phyloP scores from a whole-genome alignment of 2,888 invertebrate genomes.

The Bursaphelenchus okinawaensis region DNA sequence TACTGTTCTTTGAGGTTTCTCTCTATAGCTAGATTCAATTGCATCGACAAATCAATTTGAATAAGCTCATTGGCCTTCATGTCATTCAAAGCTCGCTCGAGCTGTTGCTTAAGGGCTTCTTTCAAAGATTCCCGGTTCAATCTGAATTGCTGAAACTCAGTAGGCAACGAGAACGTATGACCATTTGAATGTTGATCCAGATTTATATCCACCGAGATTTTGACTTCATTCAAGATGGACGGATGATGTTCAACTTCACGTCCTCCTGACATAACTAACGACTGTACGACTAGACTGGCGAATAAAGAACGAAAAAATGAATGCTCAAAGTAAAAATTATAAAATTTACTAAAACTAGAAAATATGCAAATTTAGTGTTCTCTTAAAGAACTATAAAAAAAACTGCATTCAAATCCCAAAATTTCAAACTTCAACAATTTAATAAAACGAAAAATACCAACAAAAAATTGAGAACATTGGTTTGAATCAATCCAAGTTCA shows the following conservation, averaged over 20 bases:
- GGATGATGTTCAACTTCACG: too few relatives aligned
- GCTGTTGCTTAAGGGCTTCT: neutral
- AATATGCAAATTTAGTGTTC: too few relatives aligned
- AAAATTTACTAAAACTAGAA: too few relatives aligned
- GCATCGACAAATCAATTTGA: neutral
- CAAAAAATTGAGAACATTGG: conserved; percentile 4
- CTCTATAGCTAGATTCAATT: neutral
- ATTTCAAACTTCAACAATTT: conserved; percentile 17
- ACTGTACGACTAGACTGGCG: too few relatives aligned
- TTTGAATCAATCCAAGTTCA: neutral
- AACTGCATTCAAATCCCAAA: too few relatives aligned
- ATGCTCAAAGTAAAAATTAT: too few relatives aligned
- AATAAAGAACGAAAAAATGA: too few relatives aligned
- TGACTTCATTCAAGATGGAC: neutral
- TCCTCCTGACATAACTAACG: too few relatives aligned
- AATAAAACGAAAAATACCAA: conserved; percentile 6
- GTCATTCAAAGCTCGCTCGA: neutral
- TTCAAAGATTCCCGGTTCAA: neutral
- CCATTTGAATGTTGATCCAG: neutral
- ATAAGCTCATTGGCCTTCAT: neutral
- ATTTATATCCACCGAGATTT: neutral
- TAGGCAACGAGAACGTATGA: neutral
- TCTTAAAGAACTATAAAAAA: too few relatives aligned
- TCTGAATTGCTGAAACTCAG: neutral
- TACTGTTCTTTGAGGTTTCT: neutral